Conservation (phyloP, 2,888 invertebrate species). For the Empis stercorea region DNA sequence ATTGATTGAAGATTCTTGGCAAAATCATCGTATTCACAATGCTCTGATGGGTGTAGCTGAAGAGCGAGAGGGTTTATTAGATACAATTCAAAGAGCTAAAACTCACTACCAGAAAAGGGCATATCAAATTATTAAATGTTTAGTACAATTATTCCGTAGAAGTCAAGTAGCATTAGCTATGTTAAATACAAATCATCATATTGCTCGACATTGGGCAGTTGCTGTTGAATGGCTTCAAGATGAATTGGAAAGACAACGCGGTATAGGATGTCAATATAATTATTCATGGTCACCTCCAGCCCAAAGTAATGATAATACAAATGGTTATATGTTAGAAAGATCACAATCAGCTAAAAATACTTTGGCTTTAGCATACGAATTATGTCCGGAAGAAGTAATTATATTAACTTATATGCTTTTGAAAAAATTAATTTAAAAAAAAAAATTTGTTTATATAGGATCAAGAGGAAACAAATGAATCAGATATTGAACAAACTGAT, state of each 20-base stretch:
- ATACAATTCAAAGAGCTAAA: constrained; percentile 84
- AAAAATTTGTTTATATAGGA: constrained; percentile 21
- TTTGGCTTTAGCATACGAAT: constrained; percentile 61
- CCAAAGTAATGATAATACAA: constrained; percentile 88
- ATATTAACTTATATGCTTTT: constrained; percentile 2
- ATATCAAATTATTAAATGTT: constrained; percentile 92
- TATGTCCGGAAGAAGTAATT: constrained; percentile 54
- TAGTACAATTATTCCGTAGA: constrained; percentile 80
- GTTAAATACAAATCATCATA: constrained; percentile 61
- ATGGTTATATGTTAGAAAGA: constrained; percentile 86
- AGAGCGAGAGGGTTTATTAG: constrained; percentile 83
- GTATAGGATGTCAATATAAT: constrained; percentile 52
- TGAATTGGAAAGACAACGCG: constrained; percentile 63
- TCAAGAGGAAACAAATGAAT: constrained; percentile 35
- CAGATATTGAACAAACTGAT: constrained; percentile 31
- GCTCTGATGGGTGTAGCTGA: constrained; percentile 77
- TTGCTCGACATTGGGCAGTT: constrained; percentile 75
- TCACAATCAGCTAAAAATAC: constrained; percentile 88
- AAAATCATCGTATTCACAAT: constrained; percentile 84
- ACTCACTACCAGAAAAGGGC: constrained; percentile 93
- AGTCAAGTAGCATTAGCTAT: constrained; percentile 70
- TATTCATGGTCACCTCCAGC: constrained; percentile 93
- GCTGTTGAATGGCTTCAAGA: constrained; percentile 93
- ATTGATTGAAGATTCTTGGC: constrained; percentile 91
- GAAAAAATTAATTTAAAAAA: background rate